Evolutionary conservation across 1,140 invertebrate genomes (phyloP).

Genomic region (Trinorchestia longiramus): DNA sequence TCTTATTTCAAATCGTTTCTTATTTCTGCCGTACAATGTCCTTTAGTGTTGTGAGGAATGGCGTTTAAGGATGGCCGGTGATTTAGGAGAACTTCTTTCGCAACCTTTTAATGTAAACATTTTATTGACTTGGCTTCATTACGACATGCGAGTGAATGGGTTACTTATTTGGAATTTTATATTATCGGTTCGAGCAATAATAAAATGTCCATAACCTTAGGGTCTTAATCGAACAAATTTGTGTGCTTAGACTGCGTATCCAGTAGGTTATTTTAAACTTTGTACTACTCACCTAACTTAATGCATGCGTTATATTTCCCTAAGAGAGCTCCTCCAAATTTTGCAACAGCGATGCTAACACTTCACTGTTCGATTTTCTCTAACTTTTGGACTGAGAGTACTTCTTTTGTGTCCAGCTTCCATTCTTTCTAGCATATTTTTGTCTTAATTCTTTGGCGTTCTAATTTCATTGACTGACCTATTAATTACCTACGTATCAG

Average conservation of each 20-base stretch:
- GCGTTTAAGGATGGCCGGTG: neutral
- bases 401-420: neutral
- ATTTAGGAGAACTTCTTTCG: neutral
- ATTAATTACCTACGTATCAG: neutral
- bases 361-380: neutral
- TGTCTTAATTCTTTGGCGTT: neutral
- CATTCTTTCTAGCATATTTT: neutral
- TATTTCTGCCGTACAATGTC: neutral
- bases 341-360: neutral
- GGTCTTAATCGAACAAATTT: constrained; percentile 21
- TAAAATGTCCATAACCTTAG: constrained; percentile 41
- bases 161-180: neutral
- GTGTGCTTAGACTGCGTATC: constrained; percentile 30
- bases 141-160: neutral
- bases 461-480: neutral
- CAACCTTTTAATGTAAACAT: neutral
- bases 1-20: no score
- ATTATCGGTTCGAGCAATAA: constrained; percentile 29
- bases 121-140: neutral
- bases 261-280: constrained; percentile 27
- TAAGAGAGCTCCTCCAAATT: neutral
- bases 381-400: neutral
- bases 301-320: constrained; percentile 28
- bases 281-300: neutral
- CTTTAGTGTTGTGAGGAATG: neutral